Conservation (phyloP, 64 coral and sea anemone genomes). For the Pachyseris speciosa region DNA sequence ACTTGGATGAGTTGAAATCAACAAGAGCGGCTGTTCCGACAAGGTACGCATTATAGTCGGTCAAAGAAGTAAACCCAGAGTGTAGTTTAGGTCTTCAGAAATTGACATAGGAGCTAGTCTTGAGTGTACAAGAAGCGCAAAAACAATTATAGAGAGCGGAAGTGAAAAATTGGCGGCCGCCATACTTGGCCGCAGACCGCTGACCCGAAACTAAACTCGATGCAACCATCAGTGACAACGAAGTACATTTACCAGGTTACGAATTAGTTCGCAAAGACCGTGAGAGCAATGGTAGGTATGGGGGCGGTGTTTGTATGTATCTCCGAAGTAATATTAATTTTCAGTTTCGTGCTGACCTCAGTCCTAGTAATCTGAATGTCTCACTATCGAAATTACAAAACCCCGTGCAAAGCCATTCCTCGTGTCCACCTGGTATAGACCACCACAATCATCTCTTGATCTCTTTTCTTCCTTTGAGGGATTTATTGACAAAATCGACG, state of each 20-base stretch:
- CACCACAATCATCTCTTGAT: not conserved
- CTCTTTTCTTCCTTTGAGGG: constrained; percentile 33
- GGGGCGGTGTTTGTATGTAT: constrained; percentile 43
- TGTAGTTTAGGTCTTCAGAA: too few species aligned
- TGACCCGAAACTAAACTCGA: constrained; percentile 51
- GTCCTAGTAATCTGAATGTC: constrained; percentile 29
- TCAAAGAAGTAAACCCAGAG: too few species aligned
- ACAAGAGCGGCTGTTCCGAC: too few species aligned
- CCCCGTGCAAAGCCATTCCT: constrained; percentile 57
- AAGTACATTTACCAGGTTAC: constrained; percentile 43
- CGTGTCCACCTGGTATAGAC: constrained; percentile 52
- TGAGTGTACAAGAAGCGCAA: too few species aligned
- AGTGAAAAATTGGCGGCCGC: too few species aligned
- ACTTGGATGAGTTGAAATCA: too few species aligned
- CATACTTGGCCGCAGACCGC: too few species aligned
- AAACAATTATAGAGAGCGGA: too few species aligned
- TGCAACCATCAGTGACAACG: constrained; percentile 2
- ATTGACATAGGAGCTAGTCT: too few species aligned
- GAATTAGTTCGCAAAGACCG: constrained; percentile 27
- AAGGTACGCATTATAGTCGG: too few species aligned
- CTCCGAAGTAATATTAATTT: constrained; percentile 28
- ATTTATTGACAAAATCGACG: constrained; percentile 45
- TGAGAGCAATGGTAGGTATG: constrained; percentile 6
- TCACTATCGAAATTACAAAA: constrained; percentile 64
- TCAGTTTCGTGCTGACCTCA: constrained; percentile 39